phyloP scores from a whole-genome alignment of 2,113 vertebrate genomes.

The Philantomba maxwellii region DNA sequence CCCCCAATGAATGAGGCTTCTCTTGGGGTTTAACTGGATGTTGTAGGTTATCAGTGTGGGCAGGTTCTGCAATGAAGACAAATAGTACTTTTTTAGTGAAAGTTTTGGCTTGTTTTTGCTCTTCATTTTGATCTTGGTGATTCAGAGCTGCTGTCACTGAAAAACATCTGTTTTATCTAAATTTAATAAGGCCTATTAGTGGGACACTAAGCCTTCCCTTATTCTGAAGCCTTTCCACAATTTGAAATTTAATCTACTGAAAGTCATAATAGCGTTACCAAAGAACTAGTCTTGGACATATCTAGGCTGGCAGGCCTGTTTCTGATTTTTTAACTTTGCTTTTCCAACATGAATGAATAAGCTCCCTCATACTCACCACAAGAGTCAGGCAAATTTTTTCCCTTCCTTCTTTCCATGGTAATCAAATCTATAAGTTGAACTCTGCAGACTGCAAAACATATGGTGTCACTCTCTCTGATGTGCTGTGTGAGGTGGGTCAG shows the following conservation, averaged over 20 bases:
- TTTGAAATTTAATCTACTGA: constrained; percentile 59
- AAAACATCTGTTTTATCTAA: constrained; percentile 70
- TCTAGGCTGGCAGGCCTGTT: constrained; percentile 40
- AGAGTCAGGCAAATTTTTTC: constrained; percentile 16
- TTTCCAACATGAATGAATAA: constrained; percentile 53
- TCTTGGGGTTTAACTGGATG: background rate
- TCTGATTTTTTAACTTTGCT: constrained; percentile 60
- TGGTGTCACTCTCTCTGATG: background rate
- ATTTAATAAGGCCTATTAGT: constrained; percentile 63
- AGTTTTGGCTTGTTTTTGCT: constrained; percentile 41
- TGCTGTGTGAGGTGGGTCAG: background rate
- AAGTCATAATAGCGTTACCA: constrained; percentile 55
- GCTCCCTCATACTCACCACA: constrained; percentile 18
- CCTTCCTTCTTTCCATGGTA: constrained; percentile 16
- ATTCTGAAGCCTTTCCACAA: constrained; percentile 57
- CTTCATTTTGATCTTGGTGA: constrained; percentile 54
- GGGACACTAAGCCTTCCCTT: constrained; percentile 53
- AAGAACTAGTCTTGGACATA: constrained; percentile 50
- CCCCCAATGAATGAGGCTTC: background rate
- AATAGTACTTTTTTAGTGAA: background rate
- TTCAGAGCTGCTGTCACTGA: constrained; percentile 51
- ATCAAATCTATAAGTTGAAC: constrained; percentile 50
- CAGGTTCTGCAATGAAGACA: constrained; percentile 23
- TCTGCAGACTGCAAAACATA: background rate
- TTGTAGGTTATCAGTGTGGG: background rate